These are phyloP conservation scores for Bugula neritina DNA, from an alignment of 2,888 invertebrate species.

Conservation along the genomic window DNA sequence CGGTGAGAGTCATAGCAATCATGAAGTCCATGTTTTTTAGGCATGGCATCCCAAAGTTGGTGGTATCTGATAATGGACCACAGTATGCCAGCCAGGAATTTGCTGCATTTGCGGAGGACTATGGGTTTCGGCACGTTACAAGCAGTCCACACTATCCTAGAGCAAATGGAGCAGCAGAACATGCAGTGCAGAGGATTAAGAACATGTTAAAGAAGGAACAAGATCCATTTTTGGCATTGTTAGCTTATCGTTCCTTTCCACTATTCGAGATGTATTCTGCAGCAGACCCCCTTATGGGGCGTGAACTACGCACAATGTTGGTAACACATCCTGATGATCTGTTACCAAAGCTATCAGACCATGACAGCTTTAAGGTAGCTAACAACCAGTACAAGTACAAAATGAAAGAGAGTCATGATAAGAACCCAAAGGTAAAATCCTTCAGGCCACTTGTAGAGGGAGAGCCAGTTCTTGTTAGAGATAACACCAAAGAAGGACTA, in stretches of 20 bases:
- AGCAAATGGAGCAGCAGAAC: conserved; percentile 27
- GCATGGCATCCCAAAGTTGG: conserved; percentile 25
- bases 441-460: neutral
- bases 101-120: neutral
- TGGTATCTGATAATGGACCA: conserved; percentile 26
- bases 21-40: conserved; percentile 28
- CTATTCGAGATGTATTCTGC: neutral
- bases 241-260: neutral
- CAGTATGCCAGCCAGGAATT: conserved; percentile 26
- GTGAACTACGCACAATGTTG: neutral
- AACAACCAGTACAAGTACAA: neutral
- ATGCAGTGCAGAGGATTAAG: conserved; percentile 13
- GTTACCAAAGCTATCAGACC: neutral
- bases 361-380: neutral
- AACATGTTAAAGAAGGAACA: conserved; percentile 21
- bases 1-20: neutral
- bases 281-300: conserved; percentile 23
- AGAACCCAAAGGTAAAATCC: neutral
- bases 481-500: neutral
- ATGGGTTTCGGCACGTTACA: neutral
- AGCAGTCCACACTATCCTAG: conserved; percentile 27
- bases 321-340: neutral
- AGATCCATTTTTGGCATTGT: neutral
- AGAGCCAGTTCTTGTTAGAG: neutral
- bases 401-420: neutral